phyloP scores from a whole-genome alignment of 2,797 vertebrate species.

The Enteromius paludinosus region DNA sequence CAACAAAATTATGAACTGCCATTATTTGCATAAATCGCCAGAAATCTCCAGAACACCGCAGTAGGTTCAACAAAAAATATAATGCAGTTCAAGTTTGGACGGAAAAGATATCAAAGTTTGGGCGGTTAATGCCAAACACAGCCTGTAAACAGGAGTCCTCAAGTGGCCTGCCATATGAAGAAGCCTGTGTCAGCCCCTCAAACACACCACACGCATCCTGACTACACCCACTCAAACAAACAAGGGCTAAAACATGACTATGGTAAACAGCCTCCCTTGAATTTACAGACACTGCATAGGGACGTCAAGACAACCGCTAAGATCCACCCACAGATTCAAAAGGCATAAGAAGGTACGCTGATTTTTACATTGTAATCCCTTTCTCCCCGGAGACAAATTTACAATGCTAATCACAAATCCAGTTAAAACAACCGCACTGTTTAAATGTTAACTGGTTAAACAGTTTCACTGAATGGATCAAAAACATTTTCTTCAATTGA shows the following conservation, averaged over 20 bases:
- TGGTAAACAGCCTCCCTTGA: slow-evolving; percentile 44
- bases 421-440: slow-evolving; percentile 23
- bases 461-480: slow-evolving; percentile 27
- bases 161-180: slow-evolving; percentile 50
- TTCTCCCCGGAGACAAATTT: slow-evolving; percentile 36
- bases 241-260: slow-evolving; percentile 44
- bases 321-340: slow-evolving; percentile 28
- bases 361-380: slow-evolving; percentile 33
- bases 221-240: slow-evolving; percentile 45
- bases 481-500: neutral
- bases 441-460: slow-evolving; percentile 50
- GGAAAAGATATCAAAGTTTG: slow-evolving; percentile 26
- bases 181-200: slow-evolving; percentile 41
- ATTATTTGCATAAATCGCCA: neutral
- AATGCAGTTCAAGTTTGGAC: neutral
- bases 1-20: neutral
- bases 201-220: slow-evolving; percentile 40
- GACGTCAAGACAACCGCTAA: slow-evolving; percentile 26
- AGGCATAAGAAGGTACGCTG: slow-evolving; percentile 6
- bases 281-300: slow-evolving; percentile 35
- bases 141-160: slow-evolving; percentile 45
- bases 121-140: slow-evolving; percentile 39
- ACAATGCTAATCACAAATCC: slow-evolving; percentile 26
- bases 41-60: neutral
- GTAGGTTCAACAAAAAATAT: neutral